These are phyloP conservation scores for Drosophila nebulosa DNA, from an alignment of 1,140 invertebrate species.

Conservation along the genomic window DNA sequence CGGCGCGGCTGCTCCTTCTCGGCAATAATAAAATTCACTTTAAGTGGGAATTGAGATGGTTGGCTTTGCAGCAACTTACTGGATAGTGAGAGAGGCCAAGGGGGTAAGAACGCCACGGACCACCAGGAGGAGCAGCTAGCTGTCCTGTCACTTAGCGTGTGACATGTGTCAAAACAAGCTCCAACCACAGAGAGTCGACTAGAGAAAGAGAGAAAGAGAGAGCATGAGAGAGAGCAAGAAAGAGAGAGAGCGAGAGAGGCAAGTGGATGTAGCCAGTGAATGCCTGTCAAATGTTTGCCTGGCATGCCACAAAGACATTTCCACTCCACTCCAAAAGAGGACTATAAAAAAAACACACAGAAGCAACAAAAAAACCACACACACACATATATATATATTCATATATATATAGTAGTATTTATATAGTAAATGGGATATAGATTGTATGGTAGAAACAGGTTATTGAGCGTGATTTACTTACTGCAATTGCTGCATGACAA, in stretches of 20 bases:
- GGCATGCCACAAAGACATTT: constrained; percentile 8
- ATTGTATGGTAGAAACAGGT: background rate
- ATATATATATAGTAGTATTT: background rate
- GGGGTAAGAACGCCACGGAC: background rate
- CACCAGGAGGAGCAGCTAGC: constrained; percentile 32
- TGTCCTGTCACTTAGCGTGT: constrained; percentile 57
- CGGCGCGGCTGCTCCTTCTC: background rate
- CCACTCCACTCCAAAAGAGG: background rate
- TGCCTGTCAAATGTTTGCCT: constrained; percentile 14
- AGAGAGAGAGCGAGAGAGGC: background rate
- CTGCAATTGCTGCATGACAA: constrained; percentile 63
- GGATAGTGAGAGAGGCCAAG: background rate
- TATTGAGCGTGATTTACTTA: constrained; percentile 64
- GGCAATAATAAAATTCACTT: constrained; percentile 72
- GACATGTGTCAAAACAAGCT: constrained; percentile 61
- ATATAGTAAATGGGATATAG: background rate
- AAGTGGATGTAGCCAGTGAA: background rate
- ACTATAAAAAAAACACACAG: background rate
- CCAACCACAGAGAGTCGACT: constrained; percentile 24
- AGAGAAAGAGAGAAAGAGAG: background rate
- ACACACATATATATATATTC: background rate
- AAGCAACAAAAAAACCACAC: background rate
- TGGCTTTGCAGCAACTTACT: constrained; percentile 18
- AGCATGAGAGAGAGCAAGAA: background rate
- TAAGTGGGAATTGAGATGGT: constrained; percentile 65